Evolutionary conservation across 2,113 vertebrate species (phyloP).

Genomic region (Tursiops truncatus): DNA sequence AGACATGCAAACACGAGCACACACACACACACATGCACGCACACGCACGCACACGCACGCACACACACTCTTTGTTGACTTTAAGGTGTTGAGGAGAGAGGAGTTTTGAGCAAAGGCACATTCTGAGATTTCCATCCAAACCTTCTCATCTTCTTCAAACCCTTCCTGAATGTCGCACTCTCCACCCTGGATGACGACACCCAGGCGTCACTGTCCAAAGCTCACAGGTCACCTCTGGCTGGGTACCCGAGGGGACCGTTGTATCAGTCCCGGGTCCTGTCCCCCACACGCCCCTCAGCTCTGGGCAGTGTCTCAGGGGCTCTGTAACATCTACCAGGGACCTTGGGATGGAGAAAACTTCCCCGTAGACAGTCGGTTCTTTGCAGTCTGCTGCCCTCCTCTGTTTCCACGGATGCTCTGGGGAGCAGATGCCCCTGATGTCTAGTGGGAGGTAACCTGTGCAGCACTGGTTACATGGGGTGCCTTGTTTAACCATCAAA

Average conservation of each 20-base stretch:
- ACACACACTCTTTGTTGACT: neutral
- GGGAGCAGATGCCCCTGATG: neutral
- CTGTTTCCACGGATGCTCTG: neutral
- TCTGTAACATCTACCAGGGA: neutral
- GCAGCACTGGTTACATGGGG: neutral
- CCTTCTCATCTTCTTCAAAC: neutral
- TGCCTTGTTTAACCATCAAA: neutral
- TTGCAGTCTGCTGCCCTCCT: neutral
- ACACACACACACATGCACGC: fast-evolving
- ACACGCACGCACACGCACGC: too few species aligned
- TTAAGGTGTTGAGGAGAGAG: neutral
- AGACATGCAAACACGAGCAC: too few species aligned
- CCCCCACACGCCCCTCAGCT: fast-evolving
- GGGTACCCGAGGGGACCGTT: neutral
- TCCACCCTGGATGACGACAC: neutral
- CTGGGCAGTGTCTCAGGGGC: neutral
- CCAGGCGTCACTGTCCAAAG: too few species aligned
- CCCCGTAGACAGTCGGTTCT: neutral
- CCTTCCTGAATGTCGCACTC: neutral
- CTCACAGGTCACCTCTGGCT: too few species aligned
- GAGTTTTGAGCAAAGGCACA: neutral
- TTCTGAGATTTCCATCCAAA: neutral
- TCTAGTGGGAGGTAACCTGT: neutral
- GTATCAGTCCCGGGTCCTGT: neutral
- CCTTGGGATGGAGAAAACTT: neutral